Evolutionary conservation across 2,888 invertebrate species (phyloP), one percentile per base, ranked within the genome.

Genomic region (Noctuana brunneofusca): DNA sequence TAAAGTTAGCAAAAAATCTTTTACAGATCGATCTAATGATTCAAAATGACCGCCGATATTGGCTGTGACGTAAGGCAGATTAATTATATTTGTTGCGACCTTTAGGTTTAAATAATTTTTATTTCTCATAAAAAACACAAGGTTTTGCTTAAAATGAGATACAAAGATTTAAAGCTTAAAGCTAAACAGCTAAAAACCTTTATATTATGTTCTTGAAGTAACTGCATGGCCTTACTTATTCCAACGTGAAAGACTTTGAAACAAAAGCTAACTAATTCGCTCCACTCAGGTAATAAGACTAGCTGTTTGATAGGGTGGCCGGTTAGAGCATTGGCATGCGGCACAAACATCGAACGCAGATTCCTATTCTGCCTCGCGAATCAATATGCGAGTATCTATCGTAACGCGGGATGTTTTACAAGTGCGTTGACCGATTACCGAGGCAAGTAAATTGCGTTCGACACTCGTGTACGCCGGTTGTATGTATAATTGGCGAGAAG

Each of bases 271-370:
- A 2, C 38, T 38, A 12, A 38, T 6, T 38, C 14, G 14, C 14
- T 38, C 38, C 5, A 14, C 16, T 46, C 30, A 20, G 43, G 2
- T 12, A 18, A 16, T 48, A 22, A 35, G 35, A 49, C 57, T 22
- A 48, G 32, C 9, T 16, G 24, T 18, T 79, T 81, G 81, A 81
- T 81, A 76, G 78, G 71, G 66, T 65, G 72, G 65, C 67, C 73
- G 78, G 75, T 77, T 76, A 76, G 74, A 75, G 67, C 73, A 76
- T 75, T 66, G 78, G 77, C 74, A 76, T 75, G 78, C 78, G 75
- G 76, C 69, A 72, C 70, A 67, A 64, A 64, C 67, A 60, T 71
- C 74, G 72, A 74, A 72, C 69, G 65, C 67, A 72, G 73, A 73
- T 74, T 73, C 73, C 74, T 76, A 75, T 79, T 74, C 74, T 73